phyloP scores from a whole-genome alignment of 2,888 invertebrate genomes.

The Cremastinae sp. region DNA sequence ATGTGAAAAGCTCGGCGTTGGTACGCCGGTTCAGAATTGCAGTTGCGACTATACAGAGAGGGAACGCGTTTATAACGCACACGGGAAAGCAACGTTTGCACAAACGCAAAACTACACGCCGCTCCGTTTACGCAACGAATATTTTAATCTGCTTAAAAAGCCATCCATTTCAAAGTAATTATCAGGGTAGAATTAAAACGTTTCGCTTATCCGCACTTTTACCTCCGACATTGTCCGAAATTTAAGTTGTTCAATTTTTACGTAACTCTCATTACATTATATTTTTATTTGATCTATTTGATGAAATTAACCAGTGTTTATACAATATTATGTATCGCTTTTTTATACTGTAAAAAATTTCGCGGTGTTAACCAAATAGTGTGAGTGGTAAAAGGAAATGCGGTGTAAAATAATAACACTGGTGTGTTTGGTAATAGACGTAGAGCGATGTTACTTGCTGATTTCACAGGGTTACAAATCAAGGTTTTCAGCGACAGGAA shows the following conservation, averaged over 20 bases:
- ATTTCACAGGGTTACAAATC: too few relatives aligned
- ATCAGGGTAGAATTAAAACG: constrained; percentile 79
- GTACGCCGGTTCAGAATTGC: constrained; percentile 7
- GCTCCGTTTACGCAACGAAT: constrained; percentile 68
- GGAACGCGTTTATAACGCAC: background rate
- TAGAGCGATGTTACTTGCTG: too few relatives aligned
- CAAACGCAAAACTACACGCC: constrained; percentile 27
- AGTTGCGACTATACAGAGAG: constrained; percentile 32
- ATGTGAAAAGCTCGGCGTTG: constrained; percentile 2
- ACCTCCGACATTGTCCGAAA: constrained; percentile 3
- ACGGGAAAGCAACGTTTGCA: constrained; percentile 1
- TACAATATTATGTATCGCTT: too few relatives aligned
- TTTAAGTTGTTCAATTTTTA: constrained; percentile 7
- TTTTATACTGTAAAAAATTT: too few relatives aligned
- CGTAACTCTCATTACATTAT: background rate
- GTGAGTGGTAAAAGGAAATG: too few relatives aligned
- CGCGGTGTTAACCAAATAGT: too few relatives aligned
- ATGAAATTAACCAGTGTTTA: too few relatives aligned
- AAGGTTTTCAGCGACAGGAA: too few relatives aligned
- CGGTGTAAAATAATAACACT: too few relatives aligned
- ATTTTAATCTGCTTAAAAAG: constrained; percentile 80
- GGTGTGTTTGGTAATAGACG: too few relatives aligned
- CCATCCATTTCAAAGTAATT: constrained; percentile 78
- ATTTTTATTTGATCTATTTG: too few relatives aligned
- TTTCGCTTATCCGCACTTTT: constrained; percentile 61